These are phyloP conservation scores for Tetranychus urticae DNA, from an alignment of 1,140 invertebrate genomes.

Conservation along the genomic window DNA sequence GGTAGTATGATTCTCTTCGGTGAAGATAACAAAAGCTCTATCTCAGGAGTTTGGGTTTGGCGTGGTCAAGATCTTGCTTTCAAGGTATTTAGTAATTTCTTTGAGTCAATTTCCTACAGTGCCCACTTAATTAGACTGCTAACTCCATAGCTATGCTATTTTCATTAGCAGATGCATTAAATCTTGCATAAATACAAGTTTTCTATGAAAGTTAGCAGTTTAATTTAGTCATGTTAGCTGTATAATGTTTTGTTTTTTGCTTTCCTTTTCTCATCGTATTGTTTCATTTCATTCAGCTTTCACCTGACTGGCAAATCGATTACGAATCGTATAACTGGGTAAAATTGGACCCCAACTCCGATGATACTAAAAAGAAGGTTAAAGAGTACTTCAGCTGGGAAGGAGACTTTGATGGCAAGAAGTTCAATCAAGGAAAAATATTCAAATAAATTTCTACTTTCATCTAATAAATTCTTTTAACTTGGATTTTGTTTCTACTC, in stretches of 20 bases:
- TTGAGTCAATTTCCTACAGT: not conserved
- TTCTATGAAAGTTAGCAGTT: not conserved
- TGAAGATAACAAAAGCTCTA: conserved; percentile 65
- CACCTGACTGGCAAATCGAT: conserved; percentile 81
- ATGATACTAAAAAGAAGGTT: conserved; percentile 70
- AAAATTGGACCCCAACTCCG: conserved; percentile 59
- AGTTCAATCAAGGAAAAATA: conserved; percentile 96
- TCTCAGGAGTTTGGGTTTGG: conserved; percentile 94
- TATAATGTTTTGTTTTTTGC: no score
- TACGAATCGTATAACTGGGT: conserved; percentile 92
- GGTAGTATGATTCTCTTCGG: conserved; percentile 82
- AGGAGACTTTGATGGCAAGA: conserved; percentile 57
- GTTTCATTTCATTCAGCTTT: conserved; percentile 25
- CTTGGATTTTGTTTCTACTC: no score
- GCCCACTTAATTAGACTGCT: not conserved
- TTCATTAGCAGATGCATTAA: not conserved
- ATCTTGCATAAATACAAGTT: not conserved
- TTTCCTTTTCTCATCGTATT: conserved; percentile 15
- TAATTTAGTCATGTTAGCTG: not conserved
- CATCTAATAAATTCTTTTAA: not conserved
- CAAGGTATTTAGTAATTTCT: conserved; percentile 15
- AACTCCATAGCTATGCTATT: not conserved
- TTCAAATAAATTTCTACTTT: conserved; percentile 55
- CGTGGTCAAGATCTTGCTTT: conserved; percentile 82
- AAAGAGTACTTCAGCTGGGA: conserved; percentile 78